Percentiles rank a stretch among this genome's conserved stretches.
These are phyloP conservation scores for Habropoda laboriosa DNA, from an alignment of 1,140 invertebrate species.

Conservation along the genomic window DNA sequence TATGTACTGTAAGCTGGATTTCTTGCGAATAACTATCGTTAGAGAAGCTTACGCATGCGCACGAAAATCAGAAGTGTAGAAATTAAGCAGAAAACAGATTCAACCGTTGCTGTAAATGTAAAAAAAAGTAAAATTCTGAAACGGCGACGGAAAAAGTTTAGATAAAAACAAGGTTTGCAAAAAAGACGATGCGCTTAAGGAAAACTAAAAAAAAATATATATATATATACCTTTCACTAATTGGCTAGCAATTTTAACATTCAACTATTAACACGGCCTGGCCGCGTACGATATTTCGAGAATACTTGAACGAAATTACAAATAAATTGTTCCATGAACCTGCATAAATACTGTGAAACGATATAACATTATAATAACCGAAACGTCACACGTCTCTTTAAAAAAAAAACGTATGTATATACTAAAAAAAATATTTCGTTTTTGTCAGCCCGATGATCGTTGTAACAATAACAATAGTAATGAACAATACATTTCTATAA, in stretches of 20 bases:
- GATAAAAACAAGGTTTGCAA: not conserved
- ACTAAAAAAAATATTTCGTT: not conserved
- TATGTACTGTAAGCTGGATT: not conserved
- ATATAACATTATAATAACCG: constrained; percentile 4
- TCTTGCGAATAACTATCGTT: not conserved
- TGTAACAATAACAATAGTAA: not conserved
- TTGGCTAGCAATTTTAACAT: constrained; percentile 11
- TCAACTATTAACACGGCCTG: not conserved
- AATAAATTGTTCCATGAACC: not conserved
- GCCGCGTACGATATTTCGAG: not conserved
- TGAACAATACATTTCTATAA: not conserved
- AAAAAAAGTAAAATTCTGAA: not conserved
- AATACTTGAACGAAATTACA: constrained; percentile 24
- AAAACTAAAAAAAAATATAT: constrained; percentile 30
- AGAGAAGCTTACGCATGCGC: constrained; percentile 2
- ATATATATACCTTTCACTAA: constrained; percentile 1
- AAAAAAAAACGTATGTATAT: not conserved
- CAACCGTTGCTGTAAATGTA: not conserved
- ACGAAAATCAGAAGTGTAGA: not conserved
- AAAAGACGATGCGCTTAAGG: not conserved
- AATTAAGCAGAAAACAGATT: constrained; percentile 16
- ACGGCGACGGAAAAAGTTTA: not conserved
- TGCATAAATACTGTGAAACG: constrained; percentile 30
- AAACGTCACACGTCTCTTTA: constrained; percentile 1
- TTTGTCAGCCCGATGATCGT: constrained; percentile 42